phyloP scores from a whole-genome alignment of 2,797 vertebrate species.

The Peromyscus melanophrys region DNA sequence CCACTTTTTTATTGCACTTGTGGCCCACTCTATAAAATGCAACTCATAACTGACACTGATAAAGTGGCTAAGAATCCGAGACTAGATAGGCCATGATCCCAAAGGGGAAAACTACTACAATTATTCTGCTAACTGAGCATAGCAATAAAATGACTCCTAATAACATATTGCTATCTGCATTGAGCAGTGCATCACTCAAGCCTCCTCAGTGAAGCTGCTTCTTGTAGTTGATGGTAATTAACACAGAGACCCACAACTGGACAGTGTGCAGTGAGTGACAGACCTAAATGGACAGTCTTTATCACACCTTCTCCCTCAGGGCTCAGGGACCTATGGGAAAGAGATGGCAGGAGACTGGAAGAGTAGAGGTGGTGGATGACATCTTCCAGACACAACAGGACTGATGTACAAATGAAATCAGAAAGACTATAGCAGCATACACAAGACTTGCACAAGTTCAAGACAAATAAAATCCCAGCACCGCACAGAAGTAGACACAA shows the following conservation, averaged over 20 bases:
- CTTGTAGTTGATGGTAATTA: background rate
- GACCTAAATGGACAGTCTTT: background rate
- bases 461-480: background rate
- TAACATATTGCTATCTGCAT: background rate
- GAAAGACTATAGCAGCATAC: background rate
- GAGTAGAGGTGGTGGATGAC: background rate
- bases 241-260: background rate
- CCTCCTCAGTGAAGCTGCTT: no score
- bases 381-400: background rate
- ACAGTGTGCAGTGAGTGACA: background rate
- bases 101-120: background rate
- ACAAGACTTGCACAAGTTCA: background rate
- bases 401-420: background rate
- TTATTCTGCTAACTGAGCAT: background rate
- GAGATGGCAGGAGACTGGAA: no score
- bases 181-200: background rate
- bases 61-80: background rate
- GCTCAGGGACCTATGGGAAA: background rate
- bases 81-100: background rate
- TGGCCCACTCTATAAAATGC: background rate
- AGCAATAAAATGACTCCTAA: background rate
- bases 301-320: no score
- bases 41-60: background rate
- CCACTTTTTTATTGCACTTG: no score
- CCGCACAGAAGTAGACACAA: background rate